A percentile compares a stretch with the other conserved stretches of the same genome.
Evolutionary conservation across 2,113 vertebrate genomes (phyloP).

Genomic region (Petromus typicus): DNA sequence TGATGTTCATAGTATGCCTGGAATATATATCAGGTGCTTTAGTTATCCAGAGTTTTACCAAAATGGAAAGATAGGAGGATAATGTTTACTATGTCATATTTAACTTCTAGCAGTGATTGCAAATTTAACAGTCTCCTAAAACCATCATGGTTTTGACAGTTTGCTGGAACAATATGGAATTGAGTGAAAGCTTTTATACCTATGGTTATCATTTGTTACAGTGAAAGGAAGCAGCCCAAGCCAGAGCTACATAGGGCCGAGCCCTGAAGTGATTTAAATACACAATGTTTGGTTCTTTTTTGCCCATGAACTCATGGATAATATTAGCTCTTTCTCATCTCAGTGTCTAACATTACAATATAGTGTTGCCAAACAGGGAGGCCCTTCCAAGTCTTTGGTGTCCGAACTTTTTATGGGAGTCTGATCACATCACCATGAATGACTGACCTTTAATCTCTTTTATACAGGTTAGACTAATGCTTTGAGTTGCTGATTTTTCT

Average conservation of each 20-base stretch:
- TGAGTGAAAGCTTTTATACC: not conserved
- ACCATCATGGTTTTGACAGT: not conserved
- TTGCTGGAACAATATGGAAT: not conserved
- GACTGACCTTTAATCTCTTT: not conserved
- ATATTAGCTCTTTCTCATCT: not conserved
- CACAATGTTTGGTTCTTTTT: not conserved
- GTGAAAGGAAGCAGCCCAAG: not conserved
- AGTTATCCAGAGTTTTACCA: not conserved
- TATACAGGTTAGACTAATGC: not conserved
- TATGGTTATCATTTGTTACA: not conserved
- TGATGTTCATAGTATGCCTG: not conserved
- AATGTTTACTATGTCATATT: not conserved
- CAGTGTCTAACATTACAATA: not conserved
- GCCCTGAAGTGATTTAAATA: not conserved
- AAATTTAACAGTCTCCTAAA: not conserved
- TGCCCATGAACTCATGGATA: not conserved
- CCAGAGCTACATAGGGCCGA: not conserved
- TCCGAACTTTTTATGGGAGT: not conserved
- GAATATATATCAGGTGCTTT: not conserved
- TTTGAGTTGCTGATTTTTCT: not conserved
- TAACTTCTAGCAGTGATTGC: not conserved
- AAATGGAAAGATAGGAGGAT: not conserved
- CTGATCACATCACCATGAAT: not conserved
- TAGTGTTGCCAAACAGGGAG: not conserved
- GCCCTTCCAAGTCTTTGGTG: not conserved